Evolutionary conservation across 2,888 invertebrate species (phyloP).

Genomic region (Cheilosia soror): DNA sequence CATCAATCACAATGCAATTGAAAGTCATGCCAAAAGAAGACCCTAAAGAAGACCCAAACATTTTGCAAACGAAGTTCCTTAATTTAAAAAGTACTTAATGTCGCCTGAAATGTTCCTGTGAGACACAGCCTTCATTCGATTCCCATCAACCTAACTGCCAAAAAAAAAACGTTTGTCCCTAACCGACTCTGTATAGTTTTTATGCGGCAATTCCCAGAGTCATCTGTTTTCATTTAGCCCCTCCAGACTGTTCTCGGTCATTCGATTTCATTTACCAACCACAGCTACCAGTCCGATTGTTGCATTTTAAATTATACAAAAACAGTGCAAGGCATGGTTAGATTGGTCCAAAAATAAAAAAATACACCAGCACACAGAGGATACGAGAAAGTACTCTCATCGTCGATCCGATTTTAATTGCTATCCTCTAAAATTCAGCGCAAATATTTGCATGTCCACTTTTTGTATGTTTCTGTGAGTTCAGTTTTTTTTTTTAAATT

Average conservation of each 20-base stretch:
- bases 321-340: slow-evolving; percentile 12
- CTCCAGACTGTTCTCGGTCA: not conserved
- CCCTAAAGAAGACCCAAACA: not conserved
- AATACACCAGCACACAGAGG: not conserved
- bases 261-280: slow-evolving; percentile 52
- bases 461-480: slow-evolving; percentile 19
- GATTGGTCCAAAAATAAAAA: not conserved
- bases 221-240: slow-evolving; percentile 30
- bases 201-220: slow-evolving; percentile 17
- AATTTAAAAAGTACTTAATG: slow-evolving; percentile 4
- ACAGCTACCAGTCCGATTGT: slow-evolving; percentile 33
- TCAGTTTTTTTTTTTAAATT: slow-evolving; percentile 3
- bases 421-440: slow-evolving; percentile 60
- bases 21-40: not conserved
- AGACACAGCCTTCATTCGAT: not conserved
- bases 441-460: slow-evolving; percentile 61
- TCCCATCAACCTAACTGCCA: not conserved
- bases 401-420: slow-evolving; percentile 68
- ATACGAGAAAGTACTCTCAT: slow-evolving; percentile 35
- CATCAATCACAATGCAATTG: not conserved
- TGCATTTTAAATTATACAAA: slow-evolving; percentile 56
- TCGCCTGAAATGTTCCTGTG: no score
- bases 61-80: not conserved
- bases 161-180: not conserved
- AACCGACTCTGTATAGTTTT: not conserved